These are phyloP conservation scores for Trichomalopsis sarcophagae DNA, from an alignment of 1,140 invertebrate species.

Conservation along the genomic window DNA sequence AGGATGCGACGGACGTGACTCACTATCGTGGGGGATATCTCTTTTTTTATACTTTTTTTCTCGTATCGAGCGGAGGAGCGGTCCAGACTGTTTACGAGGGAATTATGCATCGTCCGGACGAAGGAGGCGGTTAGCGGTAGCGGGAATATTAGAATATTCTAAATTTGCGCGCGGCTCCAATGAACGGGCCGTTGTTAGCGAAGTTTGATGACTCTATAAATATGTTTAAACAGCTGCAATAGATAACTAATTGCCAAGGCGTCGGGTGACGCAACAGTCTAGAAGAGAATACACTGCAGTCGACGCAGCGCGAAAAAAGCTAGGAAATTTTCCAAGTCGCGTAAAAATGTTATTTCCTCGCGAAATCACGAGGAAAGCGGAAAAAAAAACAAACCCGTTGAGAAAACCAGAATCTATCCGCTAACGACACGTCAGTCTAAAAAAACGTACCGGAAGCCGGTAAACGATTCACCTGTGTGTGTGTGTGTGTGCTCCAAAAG, in stretches of 20 bases:
- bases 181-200: not conserved
- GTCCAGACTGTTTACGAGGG: not conserved
- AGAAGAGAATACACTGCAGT: not conserved
- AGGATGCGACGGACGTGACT: no score
- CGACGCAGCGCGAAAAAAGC: no score
- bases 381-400: not conserved
- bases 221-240: slow-evolving; percentile 4
- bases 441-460: not conserved
- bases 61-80: not conserved
- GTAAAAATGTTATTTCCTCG: not conserved
- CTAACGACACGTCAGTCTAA: not conserved
- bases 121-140: not conserved
- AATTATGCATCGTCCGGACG: not conserved
- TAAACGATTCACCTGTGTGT: not conserved
- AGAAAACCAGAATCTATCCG: not conserved
- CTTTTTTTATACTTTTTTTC: not conserved
- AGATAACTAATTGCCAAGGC: not conserved
- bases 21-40: not conserved
- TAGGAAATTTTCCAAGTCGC: no score
- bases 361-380: not conserved
- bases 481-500: not conserved
- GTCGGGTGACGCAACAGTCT: not conserved
- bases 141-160: not conserved
- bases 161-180: not conserved
- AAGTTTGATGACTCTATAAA: not conserved